Percentiles rank a stretch among this genome's conserved stretches.
Evolutionary conservation across 2,888 invertebrate genomes (phyloP).

Genomic region (Amaurobius ferox): DNA sequence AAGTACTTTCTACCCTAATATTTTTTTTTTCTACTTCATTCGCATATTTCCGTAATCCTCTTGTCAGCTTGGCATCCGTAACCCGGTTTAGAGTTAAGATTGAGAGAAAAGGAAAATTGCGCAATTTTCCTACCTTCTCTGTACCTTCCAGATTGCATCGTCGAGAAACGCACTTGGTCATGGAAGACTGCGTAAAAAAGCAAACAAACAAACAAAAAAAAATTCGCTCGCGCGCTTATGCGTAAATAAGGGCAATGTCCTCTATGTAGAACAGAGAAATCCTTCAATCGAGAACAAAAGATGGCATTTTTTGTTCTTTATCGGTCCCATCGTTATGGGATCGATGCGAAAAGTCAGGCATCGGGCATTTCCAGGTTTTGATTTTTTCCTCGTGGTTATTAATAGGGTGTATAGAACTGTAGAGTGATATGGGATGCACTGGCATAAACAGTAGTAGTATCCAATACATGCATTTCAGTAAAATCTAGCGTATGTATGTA

Average conservation of each 20-base stretch:
- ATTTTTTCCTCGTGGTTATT: background rate
- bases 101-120: background rate
- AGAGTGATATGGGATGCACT: too few species aligned
- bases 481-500: too few species aligned
- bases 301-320: slow-evolving; percentile 13
- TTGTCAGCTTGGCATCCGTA: slow-evolving; percentile 5
- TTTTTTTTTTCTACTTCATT: background rate
- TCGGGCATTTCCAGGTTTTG: background rate
- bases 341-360: background rate
- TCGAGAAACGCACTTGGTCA: slow-evolving; percentile 15
- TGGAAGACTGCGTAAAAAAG: slow-evolving; percentile 5
- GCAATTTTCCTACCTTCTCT: background rate
- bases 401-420: too few species aligned
- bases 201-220: background rate
- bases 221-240: slow-evolving; percentile 23
- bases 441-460: too few species aligned
- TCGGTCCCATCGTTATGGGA: background rate
- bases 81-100: background rate
- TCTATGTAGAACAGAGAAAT: slow-evolving; percentile 55
- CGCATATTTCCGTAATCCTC: background rate
- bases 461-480: too few species aligned
- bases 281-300: slow-evolving; percentile 53
- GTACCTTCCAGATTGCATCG: background rate
- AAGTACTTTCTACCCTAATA: too few species aligned
- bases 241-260: slow-evolving; percentile 64